Evolutionary conservation across 1,140 invertebrate species (phyloP), one percentile per base, ranked within the genome.

Genomic region (Apis laboriosa): DNA sequence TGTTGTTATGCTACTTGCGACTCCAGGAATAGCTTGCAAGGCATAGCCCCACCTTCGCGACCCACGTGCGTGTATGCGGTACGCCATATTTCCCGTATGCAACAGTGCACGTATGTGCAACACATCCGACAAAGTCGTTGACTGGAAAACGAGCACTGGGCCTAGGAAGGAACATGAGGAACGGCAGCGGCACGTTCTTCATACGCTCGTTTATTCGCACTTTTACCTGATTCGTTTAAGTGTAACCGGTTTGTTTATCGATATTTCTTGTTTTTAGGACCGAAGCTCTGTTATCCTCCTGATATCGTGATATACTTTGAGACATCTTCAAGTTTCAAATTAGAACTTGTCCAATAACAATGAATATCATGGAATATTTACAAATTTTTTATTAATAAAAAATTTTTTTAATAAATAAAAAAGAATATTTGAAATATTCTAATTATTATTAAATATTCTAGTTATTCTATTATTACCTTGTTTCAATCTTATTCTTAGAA

Each of bases 1-100:
- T 83, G 86, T 90, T 90, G 87, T 90, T 90, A 90, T 90, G 89
- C 89, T 80, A 81, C 85, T 82, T 85, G 89, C 86, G 84, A 86
- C 70, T 83, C 63, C 73, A 86, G 84, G 88, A 90, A 90, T 90
- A 90, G 88, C 87, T 63, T 71, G 83, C 58, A 21, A 71, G 55
- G 53, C 79, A 21, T 17, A 77, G 76, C 58, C 75, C 77, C 67
- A 79, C 81, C 81, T 83, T 21, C 15, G 67, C 60, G 53, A 67
- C 49, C 68, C 74, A 77, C 74, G 80, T 78, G 64, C 55, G 53
- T 74, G 83, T 84, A 68, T 75, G 83, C 79, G 60, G 67, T 34
- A 72, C 72, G 75, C 77, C 82, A 80, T 85, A 79, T 82, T 86
- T 83, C 81, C 86, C 77, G 85, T 84, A 77, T 82, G 77, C 83